Evolutionary conservation across 1,140 invertebrate species (phyloP).

Genomic region (Drosophila seguyi): DNA sequence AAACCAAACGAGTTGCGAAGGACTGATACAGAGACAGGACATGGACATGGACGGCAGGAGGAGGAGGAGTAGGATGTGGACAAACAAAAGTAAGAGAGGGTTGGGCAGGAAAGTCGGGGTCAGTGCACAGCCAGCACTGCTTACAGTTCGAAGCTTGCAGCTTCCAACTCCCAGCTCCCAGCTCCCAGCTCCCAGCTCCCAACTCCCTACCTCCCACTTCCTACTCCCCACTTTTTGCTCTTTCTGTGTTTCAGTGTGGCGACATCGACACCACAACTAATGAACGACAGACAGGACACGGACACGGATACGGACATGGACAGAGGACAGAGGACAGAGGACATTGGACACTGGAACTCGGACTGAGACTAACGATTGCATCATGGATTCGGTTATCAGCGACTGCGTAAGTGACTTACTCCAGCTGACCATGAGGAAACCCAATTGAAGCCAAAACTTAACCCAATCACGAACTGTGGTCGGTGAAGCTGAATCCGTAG

Average conservation of each 20-base stretch:
- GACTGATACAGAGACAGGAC: conserved; percentile 24
- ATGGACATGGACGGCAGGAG: conserved; percentile 1
- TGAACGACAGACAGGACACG: conserved; percentile 44
- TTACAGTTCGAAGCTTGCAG: not conserved
- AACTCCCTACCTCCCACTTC: not conserved
- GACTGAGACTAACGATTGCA: not conserved
- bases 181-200: not conserved
- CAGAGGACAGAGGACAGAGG: conserved; percentile 27
- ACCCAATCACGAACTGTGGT: conserved; percentile 30
- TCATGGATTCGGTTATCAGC: not conserved
- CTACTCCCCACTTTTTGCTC: not conserved
- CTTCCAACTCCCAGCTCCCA: not conserved
- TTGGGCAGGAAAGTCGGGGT: conserved; percentile 61
- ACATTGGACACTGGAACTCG: too few species aligned
- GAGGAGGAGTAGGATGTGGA: conserved; percentile 1
- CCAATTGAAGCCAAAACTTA: conserved; percentile 34
- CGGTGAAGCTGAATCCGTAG: not conserved
- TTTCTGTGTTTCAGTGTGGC: conserved; percentile 12
- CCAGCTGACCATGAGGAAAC: conserved; percentile 26
- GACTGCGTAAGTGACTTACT: conserved; percentile 32
- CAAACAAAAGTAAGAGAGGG: conserved; percentile 48
- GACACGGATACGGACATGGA: not conserved
- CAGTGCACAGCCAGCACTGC: conserved; percentile 55
- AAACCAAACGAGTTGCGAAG: conserved; percentile 36
- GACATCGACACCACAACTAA: conserved; percentile 69